Conservation (phyloP, 2,113 vertebrate genomes). For the Tachycineta bicolor region DNA sequence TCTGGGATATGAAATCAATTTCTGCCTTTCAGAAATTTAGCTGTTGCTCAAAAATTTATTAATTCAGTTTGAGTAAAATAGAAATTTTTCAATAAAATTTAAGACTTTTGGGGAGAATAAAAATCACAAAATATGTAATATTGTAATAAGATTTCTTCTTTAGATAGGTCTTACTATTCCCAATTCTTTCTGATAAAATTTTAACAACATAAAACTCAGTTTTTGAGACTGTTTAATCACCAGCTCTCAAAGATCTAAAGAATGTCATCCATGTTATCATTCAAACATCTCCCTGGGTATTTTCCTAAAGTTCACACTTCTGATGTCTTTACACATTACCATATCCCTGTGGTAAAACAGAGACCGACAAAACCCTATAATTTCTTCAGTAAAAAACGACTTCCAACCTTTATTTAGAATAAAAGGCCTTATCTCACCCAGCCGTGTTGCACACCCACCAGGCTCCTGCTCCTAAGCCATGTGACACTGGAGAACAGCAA, state of each 20-base stretch:
- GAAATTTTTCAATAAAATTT: neutral
- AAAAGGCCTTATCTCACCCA: neutral
- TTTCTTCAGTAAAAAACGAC: neutral
- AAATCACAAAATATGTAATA: neutral
- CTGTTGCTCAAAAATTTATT: neutral
- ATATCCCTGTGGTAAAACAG: neutral
- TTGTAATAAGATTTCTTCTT: neutral
- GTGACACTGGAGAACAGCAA: constrained; percentile 2
- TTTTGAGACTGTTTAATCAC: neutral
- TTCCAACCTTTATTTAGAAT: neutral
- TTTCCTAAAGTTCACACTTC: constrained; percentile 3
- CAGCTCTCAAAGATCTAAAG: neutral
- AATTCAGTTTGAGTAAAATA: neutral
- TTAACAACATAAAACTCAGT: neutral
- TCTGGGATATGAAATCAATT: neutral
- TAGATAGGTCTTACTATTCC: neutral
- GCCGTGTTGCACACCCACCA: neutral
- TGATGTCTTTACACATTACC: neutral
- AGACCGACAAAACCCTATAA: neutral
- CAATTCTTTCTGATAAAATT: neutral
- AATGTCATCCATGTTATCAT: neutral
- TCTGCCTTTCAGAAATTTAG: neutral
- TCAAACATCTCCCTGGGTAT: neutral
- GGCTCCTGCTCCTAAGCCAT: neutral
- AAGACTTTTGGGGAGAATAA: neutral